These are phyloP conservation scores for Xestia ashworthii DNA, from an alignment of 2,888 invertebrate species.

Conservation along the genomic window DNA sequence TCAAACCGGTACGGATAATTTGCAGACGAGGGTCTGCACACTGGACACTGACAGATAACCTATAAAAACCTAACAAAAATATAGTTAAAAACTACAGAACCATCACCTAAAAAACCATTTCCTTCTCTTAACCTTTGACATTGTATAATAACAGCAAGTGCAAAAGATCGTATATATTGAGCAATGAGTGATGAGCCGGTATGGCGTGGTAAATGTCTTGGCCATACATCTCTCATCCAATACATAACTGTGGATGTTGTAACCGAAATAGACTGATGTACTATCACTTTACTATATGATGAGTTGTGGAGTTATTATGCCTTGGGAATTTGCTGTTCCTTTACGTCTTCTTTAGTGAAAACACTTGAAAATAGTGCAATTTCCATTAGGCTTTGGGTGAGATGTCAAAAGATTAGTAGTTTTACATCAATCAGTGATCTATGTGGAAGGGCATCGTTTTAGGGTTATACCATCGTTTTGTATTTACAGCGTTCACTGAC, in stretches of 20 bases:
- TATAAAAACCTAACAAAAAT: background rate
- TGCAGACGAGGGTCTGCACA: background rate
- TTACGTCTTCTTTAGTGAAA: background rate
- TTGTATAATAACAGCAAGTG: constrained; percentile 55
- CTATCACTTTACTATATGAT: constrained; percentile 22
- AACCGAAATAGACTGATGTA: constrained; percentile 11
- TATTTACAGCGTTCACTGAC: too few relatives aligned
- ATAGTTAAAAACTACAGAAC: constrained; percentile 31
- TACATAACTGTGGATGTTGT: constrained; percentile 33
- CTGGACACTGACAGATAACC: background rate
- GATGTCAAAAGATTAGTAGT: too few relatives aligned
- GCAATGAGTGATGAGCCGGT: constrained; percentile 54
- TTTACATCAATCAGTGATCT: too few relatives aligned
- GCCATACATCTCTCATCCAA: constrained; percentile 45
- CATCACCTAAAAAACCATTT: constrained; percentile 19
- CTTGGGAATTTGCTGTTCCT: background rate
- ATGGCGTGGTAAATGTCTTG: constrained; percentile 55
- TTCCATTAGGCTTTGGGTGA: too few relatives aligned
- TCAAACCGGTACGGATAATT: background rate
- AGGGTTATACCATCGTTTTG: too few relatives aligned
- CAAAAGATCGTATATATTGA: constrained; percentile 53
- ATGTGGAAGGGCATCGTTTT: too few relatives aligned
- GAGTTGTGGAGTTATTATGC: background rate
- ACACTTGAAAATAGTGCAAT: background rate
- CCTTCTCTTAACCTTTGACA: constrained; percentile 54